A percentile compares a stretch with the other conserved stretches of the same genome.
These are phyloP conservation scores for Dyspetes luteomarginatus DNA, from an alignment of 2,888 invertebrate genomes.

Conservation along the genomic window DNA sequence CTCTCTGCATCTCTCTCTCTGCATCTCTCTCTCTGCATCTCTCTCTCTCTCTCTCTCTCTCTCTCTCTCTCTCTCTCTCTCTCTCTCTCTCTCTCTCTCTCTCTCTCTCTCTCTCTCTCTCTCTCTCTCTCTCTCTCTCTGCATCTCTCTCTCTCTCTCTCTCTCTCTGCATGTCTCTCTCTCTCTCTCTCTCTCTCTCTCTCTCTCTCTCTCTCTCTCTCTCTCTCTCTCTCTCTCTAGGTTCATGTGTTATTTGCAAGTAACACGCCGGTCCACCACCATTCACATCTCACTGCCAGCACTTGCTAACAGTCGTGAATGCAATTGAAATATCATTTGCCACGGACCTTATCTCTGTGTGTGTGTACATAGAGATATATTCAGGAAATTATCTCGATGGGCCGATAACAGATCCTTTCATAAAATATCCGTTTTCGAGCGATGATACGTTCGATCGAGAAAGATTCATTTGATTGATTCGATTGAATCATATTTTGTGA, in stretches of 20 bases:
- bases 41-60: neutral
- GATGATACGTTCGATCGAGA: neutral
- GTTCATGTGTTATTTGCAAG: slow-evolving; percentile 26
- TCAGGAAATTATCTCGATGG: neutral
- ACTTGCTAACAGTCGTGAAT: slow-evolving; percentile 30
- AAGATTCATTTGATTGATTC: too few species aligned
- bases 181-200: neutral
- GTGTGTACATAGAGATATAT: neutral
- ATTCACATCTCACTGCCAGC: slow-evolving; percentile 44
- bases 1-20: neutral
- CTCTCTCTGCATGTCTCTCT: neutral
- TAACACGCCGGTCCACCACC: too few species aligned
- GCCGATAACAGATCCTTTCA: neutral
- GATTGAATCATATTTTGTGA: too few species aligned
- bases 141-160: neutral
- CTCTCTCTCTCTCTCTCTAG: slow-evolving; percentile 3
- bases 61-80: neutral
- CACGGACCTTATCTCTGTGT: slow-evolving; percentile 30
- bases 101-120: neutral
- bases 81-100: neutral
- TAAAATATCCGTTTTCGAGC: neutral
- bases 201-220: neutral
- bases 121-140: neutral
- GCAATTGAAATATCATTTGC: slow-evolving; percentile 57
- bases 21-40: slow-evolving; percentile 2